These are phyloP conservation scores for Pristionchus arcanus DNA, from an alignment of 2,888 invertebrate species.

Conservation along the genomic window DNA sequence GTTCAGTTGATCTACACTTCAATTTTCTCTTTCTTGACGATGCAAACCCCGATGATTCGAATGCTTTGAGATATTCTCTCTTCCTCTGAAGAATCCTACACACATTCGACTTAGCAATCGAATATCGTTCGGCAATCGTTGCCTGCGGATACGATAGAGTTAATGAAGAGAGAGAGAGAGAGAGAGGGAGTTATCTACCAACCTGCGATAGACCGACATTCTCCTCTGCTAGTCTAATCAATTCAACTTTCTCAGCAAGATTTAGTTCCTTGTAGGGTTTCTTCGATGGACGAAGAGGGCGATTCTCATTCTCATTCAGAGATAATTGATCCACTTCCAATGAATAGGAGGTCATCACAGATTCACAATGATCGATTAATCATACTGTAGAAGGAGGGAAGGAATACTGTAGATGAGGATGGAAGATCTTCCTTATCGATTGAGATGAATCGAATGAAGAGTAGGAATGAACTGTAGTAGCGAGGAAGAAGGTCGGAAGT, in stretches of 20 bases:
- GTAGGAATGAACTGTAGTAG: background rate
- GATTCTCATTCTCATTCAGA: conserved; percentile 27
- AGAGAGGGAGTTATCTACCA: background rate
- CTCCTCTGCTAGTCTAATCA: conserved; percentile 74
- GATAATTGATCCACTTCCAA: conserved; percentile 46
- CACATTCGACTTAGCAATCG: conserved; percentile 77
- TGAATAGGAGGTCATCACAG: background rate
- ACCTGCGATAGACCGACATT: conserved; percentile 68
- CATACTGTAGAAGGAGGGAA: conserved; percentile 16
- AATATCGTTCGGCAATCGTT: conserved; percentile 72
- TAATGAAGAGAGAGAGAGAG: background rate
- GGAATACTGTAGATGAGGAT: background rate
- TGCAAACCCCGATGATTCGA: conserved; percentile 68
- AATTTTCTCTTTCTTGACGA: conserved; percentile 74
- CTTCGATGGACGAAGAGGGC: conserved; percentile 58
- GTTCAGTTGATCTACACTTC: conserved; percentile 56
- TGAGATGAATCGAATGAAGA: background rate
- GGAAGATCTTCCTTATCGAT: conserved; percentile 3
- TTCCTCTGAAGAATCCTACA: conserved; percentile 76
- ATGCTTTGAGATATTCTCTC: conserved; percentile 72
- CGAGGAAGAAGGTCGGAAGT: conserved; percentile 10
- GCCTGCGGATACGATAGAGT: conserved; percentile 64
- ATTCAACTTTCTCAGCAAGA: conserved; percentile 74
- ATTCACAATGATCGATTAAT: background rate
- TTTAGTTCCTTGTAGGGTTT: conserved; percentile 78